A percentile compares a stretch with the other conserved stretches of the same genome.
Conservation (phyloP, 2,113 vertebrate genomes). For the Fukomys damarensis region DNA sequence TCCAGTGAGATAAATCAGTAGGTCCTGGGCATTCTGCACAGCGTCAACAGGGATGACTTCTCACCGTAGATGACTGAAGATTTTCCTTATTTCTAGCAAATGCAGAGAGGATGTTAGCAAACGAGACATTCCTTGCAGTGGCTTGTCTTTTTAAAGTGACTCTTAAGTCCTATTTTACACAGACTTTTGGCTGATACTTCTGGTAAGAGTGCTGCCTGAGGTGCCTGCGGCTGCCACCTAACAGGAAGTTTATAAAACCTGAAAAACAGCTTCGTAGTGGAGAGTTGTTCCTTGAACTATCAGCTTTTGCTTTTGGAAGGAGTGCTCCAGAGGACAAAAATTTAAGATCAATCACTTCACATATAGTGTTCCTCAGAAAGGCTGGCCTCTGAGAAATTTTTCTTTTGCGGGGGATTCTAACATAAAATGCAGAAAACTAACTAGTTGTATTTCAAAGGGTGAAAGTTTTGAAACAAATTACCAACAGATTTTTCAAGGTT, state of each 20-base stretch:
- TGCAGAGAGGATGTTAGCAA: not conserved
- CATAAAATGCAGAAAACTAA: not conserved
- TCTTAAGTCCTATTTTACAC: not conserved
- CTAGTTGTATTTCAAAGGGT: not conserved
- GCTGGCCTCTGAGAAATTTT: not conserved
- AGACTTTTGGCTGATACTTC: not conserved
- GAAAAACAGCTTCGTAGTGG: not conserved
- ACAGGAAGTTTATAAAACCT: not conserved
- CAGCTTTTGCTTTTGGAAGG: not conserved
- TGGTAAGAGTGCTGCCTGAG: not conserved
- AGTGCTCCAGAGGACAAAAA: not conserved
- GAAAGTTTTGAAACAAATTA: slow-evolving; percentile 1
- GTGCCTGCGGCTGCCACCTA: not conserved
- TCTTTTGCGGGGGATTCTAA: not conserved
- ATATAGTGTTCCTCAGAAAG: not conserved
- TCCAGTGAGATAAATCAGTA: not conserved
- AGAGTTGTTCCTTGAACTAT: not conserved
- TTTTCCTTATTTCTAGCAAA: not conserved
- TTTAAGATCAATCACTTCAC: not conserved
- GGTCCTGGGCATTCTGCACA: not conserved
- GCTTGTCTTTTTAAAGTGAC: slow-evolving; percentile 4
- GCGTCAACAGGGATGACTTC: not conserved
- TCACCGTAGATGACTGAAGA: not conserved
- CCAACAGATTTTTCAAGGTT: not conserved
- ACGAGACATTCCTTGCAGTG: not conserved